A percentile compares a stretch with the other conserved stretches of the same genome.
phyloP scores from a whole-genome alignment of 2,888 invertebrate genomes.

The Plebejus melissa region DNA sequence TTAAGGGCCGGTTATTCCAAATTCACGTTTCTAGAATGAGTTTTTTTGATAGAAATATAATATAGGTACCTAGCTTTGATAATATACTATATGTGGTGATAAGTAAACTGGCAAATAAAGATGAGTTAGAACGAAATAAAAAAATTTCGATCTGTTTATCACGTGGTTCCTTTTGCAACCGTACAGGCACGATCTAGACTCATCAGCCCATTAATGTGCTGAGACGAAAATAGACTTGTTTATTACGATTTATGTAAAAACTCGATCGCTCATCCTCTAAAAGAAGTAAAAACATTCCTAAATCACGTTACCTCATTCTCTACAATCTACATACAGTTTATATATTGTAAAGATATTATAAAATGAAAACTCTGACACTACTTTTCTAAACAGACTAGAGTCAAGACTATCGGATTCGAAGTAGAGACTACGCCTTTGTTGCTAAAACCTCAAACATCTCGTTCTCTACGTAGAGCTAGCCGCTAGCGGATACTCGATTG shows the following conservation, averaged over 20 bases:
- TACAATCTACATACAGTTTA: background rate
- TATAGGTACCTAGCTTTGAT: too few relatives aligned
- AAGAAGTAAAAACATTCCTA: background rate
- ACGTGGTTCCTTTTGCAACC: slow-evolving; percentile 12
- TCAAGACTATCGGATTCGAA: background rate
- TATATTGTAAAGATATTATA: too few relatives aligned
- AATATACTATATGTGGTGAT: too few relatives aligned
- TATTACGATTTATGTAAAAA: slow-evolving; percentile 7
- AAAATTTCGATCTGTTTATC: background rate
- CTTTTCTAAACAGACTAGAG: background rate
- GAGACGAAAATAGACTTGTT: slow-evolving; percentile 3
- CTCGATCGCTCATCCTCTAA: background rate
- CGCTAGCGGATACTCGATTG: slow-evolving; percentile 41
- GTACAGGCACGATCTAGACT: background rate
- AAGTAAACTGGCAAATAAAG: background rate
- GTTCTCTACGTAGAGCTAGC: background rate
- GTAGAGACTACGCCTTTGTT: background rate
- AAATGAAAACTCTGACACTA: background rate
- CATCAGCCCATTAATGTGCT: slow-evolving; percentile 10
- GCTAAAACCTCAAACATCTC: background rate
- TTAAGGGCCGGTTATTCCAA: too few relatives aligned
- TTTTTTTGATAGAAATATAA: too few relatives aligned
- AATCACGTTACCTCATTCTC: background rate
- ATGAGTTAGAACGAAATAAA: background rate
- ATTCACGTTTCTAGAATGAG: too few relatives aligned